Evolutionary conservation across 2,797 vertebrate genomes (phyloP), one percentile per base, ranked within the genome.

Genomic region (Siniperca scherzeri): DNA sequence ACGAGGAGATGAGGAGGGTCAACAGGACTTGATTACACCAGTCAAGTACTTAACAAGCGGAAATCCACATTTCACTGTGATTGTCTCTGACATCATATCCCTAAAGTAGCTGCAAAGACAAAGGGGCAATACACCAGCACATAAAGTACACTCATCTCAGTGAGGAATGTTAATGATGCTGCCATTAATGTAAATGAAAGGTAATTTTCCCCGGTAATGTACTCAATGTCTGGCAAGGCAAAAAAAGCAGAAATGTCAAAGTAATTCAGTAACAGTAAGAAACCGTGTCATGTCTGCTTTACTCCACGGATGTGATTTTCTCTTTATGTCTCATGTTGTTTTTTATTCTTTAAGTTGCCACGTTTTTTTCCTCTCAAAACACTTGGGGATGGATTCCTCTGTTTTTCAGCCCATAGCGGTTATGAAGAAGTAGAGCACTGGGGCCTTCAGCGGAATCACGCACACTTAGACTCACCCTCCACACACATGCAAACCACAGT

Each of bases 1-100:
- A 87, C 77, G 69, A 78, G 52, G 38, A 76, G 64, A 84, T 19
- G 25, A 73, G 77, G 77, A 48, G 70, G 82, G 80, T 87, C 86
- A 89, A 82, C 78, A 59, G 61, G 59, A 66, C 64, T 38, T 48
- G 42, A 82, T 82, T 42, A 69, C 82, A 69, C 25, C 65, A 50
- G 70, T 78, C 82, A 74, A 78, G 67, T 25, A 60, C 46, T 69
- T 62, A 69, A 82, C 64, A 74, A 75, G 80, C 11, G 33, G 56
- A 72, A 76, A 64, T 55, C 50, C 50, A 68, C 69, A 61, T 83
- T 72, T 77, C 33, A 42, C 38, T 80, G 52, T 38, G 36, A 70
- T 48, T 64, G 25, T 42, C 33, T 68, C 36, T 81, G 64, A 79
- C 65, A 65, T 53, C 57, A 30, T 36, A 3, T 72, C 44, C 10